These are phyloP conservation scores for Pseudolycoriella hygida DNA, from an alignment of 2,888 invertebrate genomes.

Conservation along the genomic window DNA sequence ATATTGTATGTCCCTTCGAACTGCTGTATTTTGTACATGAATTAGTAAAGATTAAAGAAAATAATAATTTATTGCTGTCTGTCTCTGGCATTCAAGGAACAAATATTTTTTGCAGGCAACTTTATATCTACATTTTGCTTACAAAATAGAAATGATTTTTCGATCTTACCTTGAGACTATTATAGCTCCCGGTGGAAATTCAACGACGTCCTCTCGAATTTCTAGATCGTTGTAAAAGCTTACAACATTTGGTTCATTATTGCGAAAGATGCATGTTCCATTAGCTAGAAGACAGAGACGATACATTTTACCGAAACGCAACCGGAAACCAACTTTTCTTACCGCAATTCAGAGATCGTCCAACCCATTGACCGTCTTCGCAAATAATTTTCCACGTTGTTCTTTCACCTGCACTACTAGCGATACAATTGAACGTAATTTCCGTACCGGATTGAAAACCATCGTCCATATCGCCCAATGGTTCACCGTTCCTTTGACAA, in stretches of 20 bases:
- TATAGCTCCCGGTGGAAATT: conserved; percentile 57
- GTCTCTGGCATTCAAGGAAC: no score
- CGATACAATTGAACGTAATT: conserved; percentile 68
- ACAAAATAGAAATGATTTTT: no score
- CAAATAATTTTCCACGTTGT: conserved; percentile 74
- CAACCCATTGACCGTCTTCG: conserved; percentile 72
- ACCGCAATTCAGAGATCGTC: conserved; percentile 65
- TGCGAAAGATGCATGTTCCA: conserved; percentile 56
- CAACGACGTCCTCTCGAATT: conserved; percentile 55
- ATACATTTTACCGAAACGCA: neutral
- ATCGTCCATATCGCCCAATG: conserved; percentile 44
- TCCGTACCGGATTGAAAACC: conserved; percentile 67
- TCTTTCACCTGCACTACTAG: conserved; percentile 62
- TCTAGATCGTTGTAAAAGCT: conserved; percentile 66
- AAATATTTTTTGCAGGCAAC: no score
- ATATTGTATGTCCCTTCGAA: no score
- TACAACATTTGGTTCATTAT: conserved; percentile 61
- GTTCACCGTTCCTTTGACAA: conserved; percentile 45
- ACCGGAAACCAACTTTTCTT: conserved; percentile 17
- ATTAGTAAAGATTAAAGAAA: no score
- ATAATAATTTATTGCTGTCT: no score
- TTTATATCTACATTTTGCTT: no score
- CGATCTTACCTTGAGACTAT: conserved; percentile 39
- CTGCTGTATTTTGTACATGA: no score
- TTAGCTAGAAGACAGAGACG: conserved; percentile 30